Conservation (phyloP, 2,113 vertebrate species). For the Ovibos moschatus region DNA sequence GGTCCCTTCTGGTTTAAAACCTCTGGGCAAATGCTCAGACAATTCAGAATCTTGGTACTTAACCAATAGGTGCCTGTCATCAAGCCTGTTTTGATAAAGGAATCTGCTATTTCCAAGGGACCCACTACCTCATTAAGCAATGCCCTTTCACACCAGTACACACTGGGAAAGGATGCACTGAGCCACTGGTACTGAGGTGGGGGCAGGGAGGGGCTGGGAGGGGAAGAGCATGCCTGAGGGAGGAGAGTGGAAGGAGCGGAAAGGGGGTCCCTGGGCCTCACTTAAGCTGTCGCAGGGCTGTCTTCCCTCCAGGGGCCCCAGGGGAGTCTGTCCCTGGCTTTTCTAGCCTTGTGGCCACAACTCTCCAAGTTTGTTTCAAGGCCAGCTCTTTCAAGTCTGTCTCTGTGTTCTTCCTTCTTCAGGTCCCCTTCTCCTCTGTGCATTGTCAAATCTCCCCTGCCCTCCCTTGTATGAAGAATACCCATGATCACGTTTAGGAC, state of each 20-base stretch:
- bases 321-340: background rate
- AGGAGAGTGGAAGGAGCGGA: no score
- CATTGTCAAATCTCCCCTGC: background rate
- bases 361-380: background rate
- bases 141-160: background rate
- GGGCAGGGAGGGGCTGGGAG: background rate
- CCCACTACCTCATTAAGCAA: background rate
- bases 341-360: background rate
- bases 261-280: background rate
- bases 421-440: background rate
- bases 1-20: background rate
- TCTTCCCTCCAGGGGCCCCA: background rate
- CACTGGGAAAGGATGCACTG: background rate
- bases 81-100: background rate
- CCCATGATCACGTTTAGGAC: background rate
- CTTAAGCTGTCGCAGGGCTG: background rate
- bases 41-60: background rate
- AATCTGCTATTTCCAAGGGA: background rate
- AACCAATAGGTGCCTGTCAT: background rate
- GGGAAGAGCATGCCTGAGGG: background rate
- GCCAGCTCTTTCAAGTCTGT: background rate
- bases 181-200: accelerated
- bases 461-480: background rate
- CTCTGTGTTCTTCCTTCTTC: background rate
- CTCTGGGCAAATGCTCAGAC: background rate